Conservation (phyloP, 2,797 vertebrate genomes). For the Steatocranus sp. region DNA sequence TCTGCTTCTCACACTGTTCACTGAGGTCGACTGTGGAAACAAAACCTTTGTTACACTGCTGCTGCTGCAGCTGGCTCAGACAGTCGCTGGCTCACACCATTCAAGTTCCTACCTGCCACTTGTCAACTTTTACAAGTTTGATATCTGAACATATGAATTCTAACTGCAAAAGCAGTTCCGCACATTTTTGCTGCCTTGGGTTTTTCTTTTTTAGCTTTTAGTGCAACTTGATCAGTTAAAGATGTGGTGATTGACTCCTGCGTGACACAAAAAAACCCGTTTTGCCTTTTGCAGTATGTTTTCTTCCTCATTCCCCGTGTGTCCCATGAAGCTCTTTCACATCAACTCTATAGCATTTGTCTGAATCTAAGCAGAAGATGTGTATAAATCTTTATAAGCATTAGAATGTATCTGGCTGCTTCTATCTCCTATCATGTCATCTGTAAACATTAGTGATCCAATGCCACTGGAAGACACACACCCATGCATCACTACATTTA, state of each 20-base stretch:
- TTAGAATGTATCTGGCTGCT: neutral
- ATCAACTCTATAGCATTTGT: neutral
- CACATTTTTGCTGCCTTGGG: neutral
- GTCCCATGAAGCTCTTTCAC: neutral
- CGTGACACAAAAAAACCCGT: neutral
- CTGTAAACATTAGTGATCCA: neutral
- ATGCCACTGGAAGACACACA: neutral
- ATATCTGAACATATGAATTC: neutral
- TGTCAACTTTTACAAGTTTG: neutral
- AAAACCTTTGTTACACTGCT: slow-evolving; percentile 3
- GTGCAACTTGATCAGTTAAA: neutral
- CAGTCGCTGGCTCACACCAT: neutral
- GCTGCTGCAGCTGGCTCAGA: slow-evolving; percentile 25
- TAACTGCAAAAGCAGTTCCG: neutral
- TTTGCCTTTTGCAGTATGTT: neutral
- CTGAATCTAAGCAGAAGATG: neutral
- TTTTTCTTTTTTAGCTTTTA: neutral
- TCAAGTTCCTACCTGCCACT: slow-evolving; percentile 23
- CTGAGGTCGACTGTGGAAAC: slow-evolving; percentile 9
- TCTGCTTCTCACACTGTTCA: slow-evolving; percentile 17
- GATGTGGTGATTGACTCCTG: neutral
- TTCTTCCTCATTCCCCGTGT: neutral
- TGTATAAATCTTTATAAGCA: neutral
- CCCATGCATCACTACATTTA: neutral
- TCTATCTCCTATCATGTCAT: neutral